A percentile compares a stretch with the other conserved stretches of the same genome.
These are phyloP conservation scores for Sparus aurata DNA, from an alignment of 2,797 vertebrate genomes.

Conservation along the genomic window DNA sequence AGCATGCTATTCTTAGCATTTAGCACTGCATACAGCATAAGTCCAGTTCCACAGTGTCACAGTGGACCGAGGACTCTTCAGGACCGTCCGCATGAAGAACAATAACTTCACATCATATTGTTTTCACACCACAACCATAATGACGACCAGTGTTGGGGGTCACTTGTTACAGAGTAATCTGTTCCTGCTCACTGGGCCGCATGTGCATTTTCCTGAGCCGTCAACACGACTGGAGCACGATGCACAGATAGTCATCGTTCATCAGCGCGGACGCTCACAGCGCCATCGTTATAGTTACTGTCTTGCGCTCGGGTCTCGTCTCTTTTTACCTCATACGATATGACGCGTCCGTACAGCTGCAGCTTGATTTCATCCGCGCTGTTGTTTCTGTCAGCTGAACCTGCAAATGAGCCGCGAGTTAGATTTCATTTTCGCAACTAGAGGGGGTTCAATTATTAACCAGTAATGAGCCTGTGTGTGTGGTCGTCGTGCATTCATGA, in stretches of 20 bases:
- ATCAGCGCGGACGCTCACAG: too few species aligned
- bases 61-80: background rate
- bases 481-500: slow-evolving; percentile 11
- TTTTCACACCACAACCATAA: too few species aligned
- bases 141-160: too few species aligned
- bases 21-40: background rate
- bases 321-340: slow-evolving; percentile 9
- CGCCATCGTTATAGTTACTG: too few species aligned
- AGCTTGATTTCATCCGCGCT: background rate
- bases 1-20: background rate
- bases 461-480: slow-evolving; percentile 53
- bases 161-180: too few species aligned
- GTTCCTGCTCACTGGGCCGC: too few species aligned
- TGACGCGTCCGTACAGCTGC: background rate
- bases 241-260: too few species aligned
- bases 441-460: slow-evolving; percentile 64
- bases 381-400: slow-evolving; percentile 47
- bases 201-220: too few species aligned
- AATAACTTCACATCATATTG: too few species aligned
- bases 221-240: too few species aligned
- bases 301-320: background rate
- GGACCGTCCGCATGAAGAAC: too few species aligned
- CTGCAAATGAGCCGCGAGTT: slow-evolving; percentile 47
- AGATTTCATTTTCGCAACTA: slow-evolving; percentile 45
- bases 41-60: background rate